These are phyloP conservation scores for Cremastobaeus sp. DNA, from an alignment of 2,888 invertebrate species.

Conservation along the genomic window DNA sequence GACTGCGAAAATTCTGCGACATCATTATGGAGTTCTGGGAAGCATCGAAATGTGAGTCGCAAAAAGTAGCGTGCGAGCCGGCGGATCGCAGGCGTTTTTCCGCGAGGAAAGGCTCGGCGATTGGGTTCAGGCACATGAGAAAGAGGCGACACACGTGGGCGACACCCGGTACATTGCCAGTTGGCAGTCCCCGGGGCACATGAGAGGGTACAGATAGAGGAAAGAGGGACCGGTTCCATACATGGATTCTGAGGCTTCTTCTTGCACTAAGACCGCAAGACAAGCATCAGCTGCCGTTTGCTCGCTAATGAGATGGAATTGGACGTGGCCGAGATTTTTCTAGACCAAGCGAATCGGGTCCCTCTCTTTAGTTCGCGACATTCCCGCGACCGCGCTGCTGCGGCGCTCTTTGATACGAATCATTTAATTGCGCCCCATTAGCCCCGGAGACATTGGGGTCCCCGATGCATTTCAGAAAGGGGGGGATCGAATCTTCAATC, in stretches of 20 bases:
- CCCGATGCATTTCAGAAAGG: slow-evolving; percentile 56
- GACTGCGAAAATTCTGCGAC: slow-evolving; percentile 19
- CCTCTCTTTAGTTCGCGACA: slow-evolving; percentile 74
- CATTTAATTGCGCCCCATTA: slow-evolving; percentile 79
- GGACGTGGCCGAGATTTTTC: slow-evolving; percentile 79
- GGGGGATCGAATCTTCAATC: slow-evolving; percentile 41
- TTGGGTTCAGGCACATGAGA: slow-evolving; percentile 63
- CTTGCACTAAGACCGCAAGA: slow-evolving; percentile 76
- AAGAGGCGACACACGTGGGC: slow-evolving; percentile 67
- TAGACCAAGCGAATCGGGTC: slow-evolving; percentile 69
- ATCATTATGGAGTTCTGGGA: slow-evolving; percentile 34
- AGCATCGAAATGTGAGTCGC: slow-evolving; percentile 9
- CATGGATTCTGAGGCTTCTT: slow-evolving; percentile 78
- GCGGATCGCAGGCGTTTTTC: slow-evolving; percentile 52
- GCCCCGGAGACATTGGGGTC: slow-evolving; percentile 69
- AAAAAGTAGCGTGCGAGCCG: not conserved
- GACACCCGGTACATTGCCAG: slow-evolving; percentile 73
- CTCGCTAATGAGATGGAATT: slow-evolving; percentile 79
- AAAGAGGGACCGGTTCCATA: slow-evolving; percentile 78
- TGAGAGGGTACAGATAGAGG: slow-evolving; percentile 70
- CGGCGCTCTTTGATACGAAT: slow-evolving; percentile 78
- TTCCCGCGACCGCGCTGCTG: slow-evolving; percentile 75
- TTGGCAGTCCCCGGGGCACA: slow-evolving; percentile 53
- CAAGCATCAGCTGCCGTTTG: slow-evolving; percentile 78
- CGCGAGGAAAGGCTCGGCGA: slow-evolving; percentile 31